These are phyloP conservation scores for Thinocorus orbignyianus DNA, from an alignment of 2,113 vertebrate genomes.

Conservation along the genomic window DNA sequence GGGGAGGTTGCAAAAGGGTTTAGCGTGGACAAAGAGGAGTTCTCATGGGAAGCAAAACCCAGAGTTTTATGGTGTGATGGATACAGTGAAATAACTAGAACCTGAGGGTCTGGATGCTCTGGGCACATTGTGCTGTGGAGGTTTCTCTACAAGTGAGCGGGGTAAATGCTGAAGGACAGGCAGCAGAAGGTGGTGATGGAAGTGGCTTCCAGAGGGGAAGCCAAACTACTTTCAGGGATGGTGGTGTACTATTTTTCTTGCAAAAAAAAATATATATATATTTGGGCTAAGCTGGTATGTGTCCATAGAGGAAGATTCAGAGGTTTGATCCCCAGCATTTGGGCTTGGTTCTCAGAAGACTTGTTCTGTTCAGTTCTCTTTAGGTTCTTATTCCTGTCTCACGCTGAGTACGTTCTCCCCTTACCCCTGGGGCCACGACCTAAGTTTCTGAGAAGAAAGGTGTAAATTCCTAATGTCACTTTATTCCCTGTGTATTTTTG, in stretches of 20 bases:
- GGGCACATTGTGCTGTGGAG: neutral
- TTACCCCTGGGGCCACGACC: neutral
- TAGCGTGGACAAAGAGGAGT: neutral
- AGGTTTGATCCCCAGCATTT: neutral
- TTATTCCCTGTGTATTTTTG: neutral
- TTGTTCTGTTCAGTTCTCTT: neutral
- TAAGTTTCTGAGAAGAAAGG: neutral
- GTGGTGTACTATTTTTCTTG: neutral
- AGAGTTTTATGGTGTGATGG: neutral
- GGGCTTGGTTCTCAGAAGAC: neutral
- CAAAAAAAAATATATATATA: neutral
- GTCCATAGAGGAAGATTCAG: neutral
- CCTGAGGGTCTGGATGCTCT: accelerated
- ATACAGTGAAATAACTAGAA: neutral
- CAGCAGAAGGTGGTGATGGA: neutral
- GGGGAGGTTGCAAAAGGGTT: neutral
- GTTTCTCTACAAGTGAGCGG: neutral
- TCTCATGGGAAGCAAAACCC: neutral
- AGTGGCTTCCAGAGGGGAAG: neutral
- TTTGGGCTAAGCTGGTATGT: neutral
- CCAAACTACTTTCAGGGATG: neutral
- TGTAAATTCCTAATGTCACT: neutral
- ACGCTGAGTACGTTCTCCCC: neutral
- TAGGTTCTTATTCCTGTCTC: neutral
- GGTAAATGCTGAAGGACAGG: neutral